Base-by-base conservation (phyloP, 2,797 vertebrate species). In the Anguilla marmorata region DNA sequence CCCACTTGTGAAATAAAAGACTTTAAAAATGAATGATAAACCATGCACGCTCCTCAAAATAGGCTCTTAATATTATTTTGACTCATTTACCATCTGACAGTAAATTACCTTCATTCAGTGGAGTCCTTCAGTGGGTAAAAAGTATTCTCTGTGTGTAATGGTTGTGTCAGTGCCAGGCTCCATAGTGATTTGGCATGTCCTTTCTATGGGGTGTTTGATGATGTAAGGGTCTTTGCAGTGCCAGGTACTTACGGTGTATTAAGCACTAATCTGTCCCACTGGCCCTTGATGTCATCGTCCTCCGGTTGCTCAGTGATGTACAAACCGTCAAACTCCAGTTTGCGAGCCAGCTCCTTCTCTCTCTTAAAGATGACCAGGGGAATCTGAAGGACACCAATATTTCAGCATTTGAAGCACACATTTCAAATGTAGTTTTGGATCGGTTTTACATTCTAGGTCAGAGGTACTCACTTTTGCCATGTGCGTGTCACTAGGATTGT, bases 251-350 rank as follows among this genome's bases (percentile, higher is more conserved):
- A 99, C 98, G 97, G 97, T 0, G 98, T 98, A 82, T 98, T 99
- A 33, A 99, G 96, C 89, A 99, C 98, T 83, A 99, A 94, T 24
- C 98, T 94, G 90, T 99, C 98, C 98, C 98, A 99, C 90, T 99
- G 97, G 37, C 98, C 97, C 91, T 98, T 98, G 84, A 99, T 98
- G 54, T 99, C 98, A 0, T 99, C 98, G 0, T 99, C 98, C 86
- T 98, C 97, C 0, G 98, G 98, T 91, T 99, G 98, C 91, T 99
- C 98, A 0, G 97, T 99, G 92, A 99, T 99, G 92, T 97, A 99
- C 14, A 98, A 95, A 0, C 98, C 98, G 0, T 98, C 97, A 87
- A 99, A 99, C 93, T 99, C 98, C 89, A 99, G 94, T 92, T 98
- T 98, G 50, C 98, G 97, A 0, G 98, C 98, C 82, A 99, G 95